Evolutionary conservation across 2,888 invertebrate species (phyloP), one percentile per base, ranked within the genome.

Genomic region (Sinhomidia bicolor): DNA sequence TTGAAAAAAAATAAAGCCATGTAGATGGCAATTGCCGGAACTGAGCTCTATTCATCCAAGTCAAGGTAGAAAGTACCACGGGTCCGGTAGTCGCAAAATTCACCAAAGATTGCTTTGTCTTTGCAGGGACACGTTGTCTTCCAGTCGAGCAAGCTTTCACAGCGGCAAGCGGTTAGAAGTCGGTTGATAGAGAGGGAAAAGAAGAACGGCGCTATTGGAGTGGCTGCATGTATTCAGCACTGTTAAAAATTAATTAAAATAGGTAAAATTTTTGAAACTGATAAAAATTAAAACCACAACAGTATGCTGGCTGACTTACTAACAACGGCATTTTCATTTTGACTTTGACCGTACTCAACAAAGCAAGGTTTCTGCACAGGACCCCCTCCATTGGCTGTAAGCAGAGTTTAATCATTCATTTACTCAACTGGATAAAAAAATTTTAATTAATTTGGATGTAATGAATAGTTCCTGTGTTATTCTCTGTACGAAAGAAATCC

Each of bases 361-460:
- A 76, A 26, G 36, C 90, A 90, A 29, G 85, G 85, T 10, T 60
- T 79, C 32, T 90, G 90, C 14, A 89, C 23, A 5, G 90, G 90
- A 23, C 90, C 90, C 20, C 90, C 90, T 14, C 90, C 90, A 78
- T 88, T 88, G 3, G 88, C 84, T 88, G 29, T 0, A 87, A 62
- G 41, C 44, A n/a, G n/a, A n/a, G n/a, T n/a, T n/a, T n/a, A n/a
- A n/a, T n/a, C n/a, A n/a, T n/a, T n/a, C n/a, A n/a, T n/a, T n/a
- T n/a, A n/a, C n/a, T n/a, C n/a, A n/a, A n/a, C n/a, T n/a, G n/a
- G n/a, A 44, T 26, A 32, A 78, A 86, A 76, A 2, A 68, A 65
- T 29, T 32, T 26, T 7, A 29, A 76, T 7, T 23, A 47, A 51
- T 23, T 36, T 57, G n/a, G 41, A 36, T 54, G 17, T 10, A 26